Base-by-base conservation (phyloP, 2,888 invertebrate genomes). In the Xestia ashworthii region DNA sequence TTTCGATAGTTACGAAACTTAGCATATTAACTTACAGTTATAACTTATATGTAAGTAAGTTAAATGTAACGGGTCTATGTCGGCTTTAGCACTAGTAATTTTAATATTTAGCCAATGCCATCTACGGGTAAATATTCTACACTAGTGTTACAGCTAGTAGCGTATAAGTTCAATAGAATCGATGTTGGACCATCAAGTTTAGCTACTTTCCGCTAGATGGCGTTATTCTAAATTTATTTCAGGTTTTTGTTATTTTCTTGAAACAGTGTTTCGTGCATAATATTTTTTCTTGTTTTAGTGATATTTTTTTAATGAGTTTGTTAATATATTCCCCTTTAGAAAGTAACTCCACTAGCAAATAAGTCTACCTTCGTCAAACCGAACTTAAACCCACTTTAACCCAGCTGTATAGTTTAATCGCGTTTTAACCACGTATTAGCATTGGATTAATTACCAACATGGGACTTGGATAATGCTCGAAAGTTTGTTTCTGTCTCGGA, bases 381-480 rank as follows among this genome's bases (percentile, higher is more conserved):
- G 12, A 71, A 76, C 58, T 64, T 58, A 38, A 76, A 55, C 48
- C 60, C 25, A 53, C n/a, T 73, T 41, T 60, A 76, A 83, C 22
- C 41, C n/a, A 69, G 38, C 53, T 44, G 22, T 55, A 19, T 64
- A 84, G 69, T 82, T 71, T 60, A 84, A 81, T 67, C 25, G 76
- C 70, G 71, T 82, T 82, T 79, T 72, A 87, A 76, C 71, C 62
- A 74, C 76, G 70, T 78, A 84, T 75, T 74, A 82, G 55, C 70
- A 71, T 80, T 71, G 76, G 76, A 84, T 81, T 84, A 84, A 87
- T 81, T 78, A 82, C 71, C n/a, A 72, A 73, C 80, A 70, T 64
- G 81, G 73, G 74, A 78, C 79, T 78, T 78, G 72, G 74, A 68
- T 84, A 86, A 77, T 80, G 67, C 78, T 82, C 62, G 55, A 62